phyloP scores from a whole-genome alignment of 2,113 vertebrate genomes.

The Murina feae region DNA sequence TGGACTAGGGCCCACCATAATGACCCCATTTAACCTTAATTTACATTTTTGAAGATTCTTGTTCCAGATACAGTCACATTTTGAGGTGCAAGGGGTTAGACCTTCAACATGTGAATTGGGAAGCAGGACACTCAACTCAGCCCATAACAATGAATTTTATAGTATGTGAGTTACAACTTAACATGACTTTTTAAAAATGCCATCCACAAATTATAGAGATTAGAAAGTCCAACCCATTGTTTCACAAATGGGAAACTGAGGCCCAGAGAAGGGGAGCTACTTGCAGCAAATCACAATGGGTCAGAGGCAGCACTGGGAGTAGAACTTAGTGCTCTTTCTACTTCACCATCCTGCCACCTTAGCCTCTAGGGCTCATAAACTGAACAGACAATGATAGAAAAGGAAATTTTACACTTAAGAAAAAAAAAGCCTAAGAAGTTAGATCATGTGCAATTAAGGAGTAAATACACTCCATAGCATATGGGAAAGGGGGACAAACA shows the following conservation, averaged over 20 bases:
- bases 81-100: neutral
- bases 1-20: neutral
- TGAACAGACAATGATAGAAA: neutral
- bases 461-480: neutral
- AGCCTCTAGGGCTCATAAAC: neutral
- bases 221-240: neutral
- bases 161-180: neutral
- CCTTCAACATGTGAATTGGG: neutral
- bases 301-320: neutral
- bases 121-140: neutral
- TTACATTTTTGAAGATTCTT: neutral
- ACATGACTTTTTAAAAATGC: neutral
- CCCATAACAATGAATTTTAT: neutral
- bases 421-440: conserved; percentile 54
- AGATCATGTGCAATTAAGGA: conserved; percentile 47
- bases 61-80: neutral
- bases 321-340: neutral
- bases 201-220: neutral
- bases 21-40: neutral
- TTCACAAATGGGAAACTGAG: neutral
- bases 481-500: neutral
- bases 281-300: neutral
- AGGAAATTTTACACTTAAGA: neutral
- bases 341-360: neutral
- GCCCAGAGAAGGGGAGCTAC: neutral